Conservation (phyloP, 2,888 invertebrate genomes). For the Apamea crenata region DNA sequence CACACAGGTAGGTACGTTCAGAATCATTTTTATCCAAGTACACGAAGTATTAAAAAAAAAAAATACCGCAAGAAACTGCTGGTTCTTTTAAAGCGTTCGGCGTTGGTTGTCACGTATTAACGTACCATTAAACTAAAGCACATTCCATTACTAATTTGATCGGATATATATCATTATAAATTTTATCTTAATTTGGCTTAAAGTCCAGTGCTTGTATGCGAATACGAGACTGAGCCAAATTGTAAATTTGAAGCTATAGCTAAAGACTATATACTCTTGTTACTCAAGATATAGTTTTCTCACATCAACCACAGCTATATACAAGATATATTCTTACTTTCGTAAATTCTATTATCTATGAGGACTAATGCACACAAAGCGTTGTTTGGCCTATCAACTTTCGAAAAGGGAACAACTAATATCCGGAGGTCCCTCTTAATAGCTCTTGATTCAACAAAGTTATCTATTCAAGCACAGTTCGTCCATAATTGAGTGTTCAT, state of each 20-base stretch:
- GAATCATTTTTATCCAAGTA: background rate
- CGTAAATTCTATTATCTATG: slow-evolving; percentile 6
- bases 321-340: slow-evolving; percentile 6
- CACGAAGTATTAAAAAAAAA: no score
- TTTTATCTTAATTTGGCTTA: no score
- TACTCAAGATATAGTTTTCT: background rate
- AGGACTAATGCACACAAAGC: slow-evolving; percentile 37
- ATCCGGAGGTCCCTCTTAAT: no score
- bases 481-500: background rate
- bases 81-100: background rate
- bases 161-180: background rate
- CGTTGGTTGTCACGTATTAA: background rate
- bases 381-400: background rate
- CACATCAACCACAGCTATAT: background rate
- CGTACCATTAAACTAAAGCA: background rate
- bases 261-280: background rate
- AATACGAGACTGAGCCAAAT: background rate
- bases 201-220: no score
- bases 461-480: background rate
- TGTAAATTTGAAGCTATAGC: background rate
- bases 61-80: background rate
- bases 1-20: background rate
- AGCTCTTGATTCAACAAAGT: background rate
- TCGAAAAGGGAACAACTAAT: background rate
- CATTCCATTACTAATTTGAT: slow-evolving; percentile 11